Evolutionary conservation across 37 sponge, comb jelly and placozoan genomes (phyloP).

Genomic region (Diacarnus erythraeanus): DNA sequence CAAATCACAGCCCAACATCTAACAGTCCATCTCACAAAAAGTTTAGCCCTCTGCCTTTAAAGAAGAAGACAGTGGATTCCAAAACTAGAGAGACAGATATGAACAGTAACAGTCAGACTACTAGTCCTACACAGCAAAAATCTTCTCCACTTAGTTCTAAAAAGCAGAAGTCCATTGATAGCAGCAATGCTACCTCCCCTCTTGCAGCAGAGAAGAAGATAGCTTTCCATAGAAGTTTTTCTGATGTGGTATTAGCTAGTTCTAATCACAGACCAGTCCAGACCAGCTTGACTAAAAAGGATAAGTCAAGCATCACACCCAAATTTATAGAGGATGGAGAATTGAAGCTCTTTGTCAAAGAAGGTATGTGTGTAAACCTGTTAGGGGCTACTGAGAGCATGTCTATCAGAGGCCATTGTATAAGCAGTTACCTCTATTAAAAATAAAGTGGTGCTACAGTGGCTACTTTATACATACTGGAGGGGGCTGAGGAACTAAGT

Average conservation of each 20-base stretch:
- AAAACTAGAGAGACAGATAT: neutral
- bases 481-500: too few relatives aligned
- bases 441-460: too few relatives aligned
- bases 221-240: neutral
- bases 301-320: neutral
- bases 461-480: too few relatives aligned
- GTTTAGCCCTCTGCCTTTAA: neutral
- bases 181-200: neutral
- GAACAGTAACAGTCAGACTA: too few relatives aligned
- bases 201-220: neutral
- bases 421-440: too few relatives aligned
- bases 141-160: too few relatives aligned
- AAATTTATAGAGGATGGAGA: constrained; percentile 5
- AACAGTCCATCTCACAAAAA: neutral
- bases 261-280: constrained; percentile 1
- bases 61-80: neutral
- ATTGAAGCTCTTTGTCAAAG: neutral
- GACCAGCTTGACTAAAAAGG: neutral
- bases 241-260: neutral
- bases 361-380: neutral
- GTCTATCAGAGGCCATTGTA: too few relatives aligned
- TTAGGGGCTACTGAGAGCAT: too few relatives aligned
- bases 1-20: neutral
- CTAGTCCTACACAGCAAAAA: too few relatives aligned
- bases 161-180: neutral